Evolutionary conservation across 2,888 invertebrate genomes (phyloP).

Genomic region (Synergus itoensis): DNA sequence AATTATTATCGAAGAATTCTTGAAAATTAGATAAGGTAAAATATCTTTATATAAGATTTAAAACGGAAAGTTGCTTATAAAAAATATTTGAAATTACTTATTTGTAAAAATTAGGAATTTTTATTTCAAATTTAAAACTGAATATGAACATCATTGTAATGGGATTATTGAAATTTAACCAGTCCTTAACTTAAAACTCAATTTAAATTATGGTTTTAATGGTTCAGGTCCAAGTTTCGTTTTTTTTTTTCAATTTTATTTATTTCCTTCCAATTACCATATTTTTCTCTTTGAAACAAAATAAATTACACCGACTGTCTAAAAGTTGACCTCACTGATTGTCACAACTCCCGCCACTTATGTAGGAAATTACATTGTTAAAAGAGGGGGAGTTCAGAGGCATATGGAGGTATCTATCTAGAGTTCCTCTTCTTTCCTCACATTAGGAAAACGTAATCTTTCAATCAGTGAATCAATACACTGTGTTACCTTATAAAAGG

Average conservation of each 20-base stretch:
- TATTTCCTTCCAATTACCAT: background rate
- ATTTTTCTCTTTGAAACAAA: background rate
- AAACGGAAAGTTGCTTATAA: too few species aligned
- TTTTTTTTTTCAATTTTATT: background rate
- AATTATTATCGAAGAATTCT: background rate
- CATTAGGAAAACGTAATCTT: slow-evolving; percentile 2
- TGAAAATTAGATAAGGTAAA: background rate
- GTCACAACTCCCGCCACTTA: slow-evolving; percentile 23
- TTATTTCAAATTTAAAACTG: background rate
- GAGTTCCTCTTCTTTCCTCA: slow-evolving; percentile 28
- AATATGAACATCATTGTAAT: too few species aligned
- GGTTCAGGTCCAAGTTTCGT: background rate
- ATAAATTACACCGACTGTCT: background rate
- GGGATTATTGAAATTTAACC: too few species aligned
- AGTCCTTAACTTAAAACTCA: background rate
- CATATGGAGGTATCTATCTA: slow-evolving; percentile 9
- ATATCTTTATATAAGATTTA: too few species aligned
- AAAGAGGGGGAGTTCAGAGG: slow-evolving; percentile 1
- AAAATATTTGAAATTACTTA: background rate
- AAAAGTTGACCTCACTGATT: background rate
- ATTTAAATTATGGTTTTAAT: background rate
- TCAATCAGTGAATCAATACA: slow-evolving; percentile 6
- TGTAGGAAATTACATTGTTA: slow-evolving; percentile 14
- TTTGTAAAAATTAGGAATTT: background rate
- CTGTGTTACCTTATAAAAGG: slow-evolving; percentile 15